Conservation (phyloP, 2,797 vertebrate genomes). For the Apogon hyalosoma region DNA sequence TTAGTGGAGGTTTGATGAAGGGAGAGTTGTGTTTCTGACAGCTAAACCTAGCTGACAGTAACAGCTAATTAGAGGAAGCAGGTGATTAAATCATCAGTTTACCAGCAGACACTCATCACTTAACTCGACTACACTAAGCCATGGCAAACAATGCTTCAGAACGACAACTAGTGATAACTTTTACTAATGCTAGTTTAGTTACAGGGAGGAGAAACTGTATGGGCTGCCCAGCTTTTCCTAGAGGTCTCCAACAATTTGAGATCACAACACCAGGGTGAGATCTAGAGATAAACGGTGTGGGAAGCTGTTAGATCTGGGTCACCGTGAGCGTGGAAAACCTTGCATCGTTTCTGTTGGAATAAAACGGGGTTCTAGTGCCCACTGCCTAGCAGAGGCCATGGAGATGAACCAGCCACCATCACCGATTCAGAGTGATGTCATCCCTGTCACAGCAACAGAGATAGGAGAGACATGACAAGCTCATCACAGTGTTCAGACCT, state of each 20-base stretch:
- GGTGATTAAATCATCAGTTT: conserved; percentile 33
- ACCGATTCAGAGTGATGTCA: conserved; percentile 41
- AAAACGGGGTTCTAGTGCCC: no score
- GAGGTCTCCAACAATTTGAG: not conserved
- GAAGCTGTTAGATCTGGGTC: not conserved
- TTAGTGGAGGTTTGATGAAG: not conserved
- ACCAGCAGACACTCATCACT: conserved; percentile 7
- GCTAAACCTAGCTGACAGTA: conserved; percentile 42
- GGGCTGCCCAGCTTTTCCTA: no score
- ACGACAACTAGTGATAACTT: not conserved
- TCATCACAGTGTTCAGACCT: conserved; percentile 19
- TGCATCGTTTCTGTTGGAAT: no score
- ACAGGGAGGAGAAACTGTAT: not conserved
- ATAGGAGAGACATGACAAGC: conserved; percentile 31
- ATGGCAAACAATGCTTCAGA: not conserved
- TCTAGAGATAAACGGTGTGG: no score
- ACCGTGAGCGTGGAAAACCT: not conserved
- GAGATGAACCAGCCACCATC: conserved; percentile 5
- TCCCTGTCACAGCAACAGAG: conserved; percentile 25
- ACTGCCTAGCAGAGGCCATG: not conserved
- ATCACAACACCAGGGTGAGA: not conserved
- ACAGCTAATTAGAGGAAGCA: conserved; percentile 43
- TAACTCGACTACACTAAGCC: not conserved
- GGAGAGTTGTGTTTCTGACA: conserved; percentile 8
- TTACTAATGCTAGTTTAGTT: not conserved